phyloP scores from a whole-genome alignment of 2,113 vertebrate species.

The Centrocercus urophasianus region DNA sequence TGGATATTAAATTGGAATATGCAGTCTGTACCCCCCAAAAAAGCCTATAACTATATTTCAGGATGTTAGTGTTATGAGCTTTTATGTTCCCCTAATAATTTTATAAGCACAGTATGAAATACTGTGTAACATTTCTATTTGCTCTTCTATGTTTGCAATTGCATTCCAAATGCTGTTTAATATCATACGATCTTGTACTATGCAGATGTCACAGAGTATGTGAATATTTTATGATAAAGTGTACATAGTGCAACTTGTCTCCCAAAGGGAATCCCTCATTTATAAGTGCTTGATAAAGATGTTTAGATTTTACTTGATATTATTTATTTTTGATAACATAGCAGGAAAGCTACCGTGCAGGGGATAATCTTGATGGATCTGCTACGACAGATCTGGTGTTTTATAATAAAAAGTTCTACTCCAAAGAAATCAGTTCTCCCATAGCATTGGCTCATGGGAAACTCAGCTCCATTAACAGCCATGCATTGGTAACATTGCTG shows the following conservation, averaged over 20 bases:
- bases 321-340: slow-evolving; percentile 55
- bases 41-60: background rate
- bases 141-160: background rate
- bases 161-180: background rate
- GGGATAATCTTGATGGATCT: slow-evolving; percentile 76
- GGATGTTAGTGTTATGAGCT: background rate
- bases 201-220: background rate
- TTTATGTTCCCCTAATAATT: background rate
- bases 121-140: background rate
- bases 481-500: background rate
- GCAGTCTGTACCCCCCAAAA: background rate
- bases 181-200: background rate
- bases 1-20: background rate
- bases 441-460: slow-evolving; percentile 44
- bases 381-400: slow-evolving; percentile 85
- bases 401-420: slow-evolving; percentile 58
- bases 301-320: slow-evolving; percentile 51
- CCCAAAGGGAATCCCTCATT: slow-evolving; percentile 15
- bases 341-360: background rate
- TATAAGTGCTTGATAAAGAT: slow-evolving; percentile 42
- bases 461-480: slow-evolving; percentile 41
- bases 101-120: background rate
- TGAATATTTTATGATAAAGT: slow-evolving; percentile 27
- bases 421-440: slow-evolving; percentile 52
- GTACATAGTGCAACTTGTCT: background rate